Evolutionary conservation across 2,113 vertebrate genomes (phyloP), one percentile per base, ranked within the genome.

Genomic region (Neoarius graeffei): DNA sequence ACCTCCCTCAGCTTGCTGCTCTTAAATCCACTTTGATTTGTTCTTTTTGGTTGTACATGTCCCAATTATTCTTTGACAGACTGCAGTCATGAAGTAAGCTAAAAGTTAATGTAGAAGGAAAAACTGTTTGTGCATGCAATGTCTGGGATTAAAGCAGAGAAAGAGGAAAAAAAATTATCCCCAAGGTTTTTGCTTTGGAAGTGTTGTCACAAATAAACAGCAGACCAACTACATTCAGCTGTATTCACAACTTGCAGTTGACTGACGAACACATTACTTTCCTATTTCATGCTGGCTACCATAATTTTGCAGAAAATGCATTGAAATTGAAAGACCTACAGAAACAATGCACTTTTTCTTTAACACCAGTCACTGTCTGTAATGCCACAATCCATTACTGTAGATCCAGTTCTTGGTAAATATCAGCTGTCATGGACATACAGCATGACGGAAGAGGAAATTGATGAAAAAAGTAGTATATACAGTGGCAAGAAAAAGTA

Each of bases 401-500:
- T 66, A 60, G 54, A 67, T 84, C 74, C 54, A 30, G 85, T 14
- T 80, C 73, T 74, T 52, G 3, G 76, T 84, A 91, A 89, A 91
- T 81, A 89, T 92, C 87, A 89, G 73, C 84, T 90, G 77, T 86
- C 90, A 88, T 5, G 25, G 71, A 67, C 64, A 84, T 89, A 83
- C 86, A 84, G 83, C 69, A 81, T 86, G 84, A 71, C 77, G n/a
- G 15, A 35, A 42, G 89, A 42, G 42, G 42, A 42, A 42, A 42
- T 42, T 42, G 42, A 42, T 42, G 42, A 42, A 42, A 42, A 42
- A 42, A 42, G 42, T 42, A 42, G 42, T 42, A 42, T 42, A 42
- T 42, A 42, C 42, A 42, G 42, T 42, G 42, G 42, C 42, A 42
- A 42, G 3, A 42, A 42, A 42, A 42, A 42, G 42, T 42, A 42